phyloP scores from a whole-genome alignment of 2,888 invertebrate species.

The Ormyrus rosae region DNA sequence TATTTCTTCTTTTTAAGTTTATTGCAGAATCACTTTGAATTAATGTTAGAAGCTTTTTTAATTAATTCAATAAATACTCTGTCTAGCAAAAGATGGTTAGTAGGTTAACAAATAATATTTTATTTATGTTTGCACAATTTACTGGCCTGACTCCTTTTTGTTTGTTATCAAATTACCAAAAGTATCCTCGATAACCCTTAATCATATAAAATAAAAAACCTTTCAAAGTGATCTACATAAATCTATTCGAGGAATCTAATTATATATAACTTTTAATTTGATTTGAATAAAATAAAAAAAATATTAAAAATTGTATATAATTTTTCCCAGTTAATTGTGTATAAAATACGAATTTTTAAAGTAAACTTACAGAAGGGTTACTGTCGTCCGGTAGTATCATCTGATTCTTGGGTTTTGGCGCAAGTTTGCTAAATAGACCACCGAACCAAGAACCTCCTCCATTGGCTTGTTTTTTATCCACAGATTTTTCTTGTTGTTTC shows the following conservation, averaged over 20 bases:
- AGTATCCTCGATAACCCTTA: slow-evolving; percentile 71
- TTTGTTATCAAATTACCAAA: slow-evolving; percentile 68
- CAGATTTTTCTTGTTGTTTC: slow-evolving; percentile 62
- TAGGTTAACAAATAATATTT: slow-evolving; percentile 30
- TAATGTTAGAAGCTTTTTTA: slow-evolving; percentile 10
- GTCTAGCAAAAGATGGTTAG: slow-evolving; percentile 28
- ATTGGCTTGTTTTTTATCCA: slow-evolving; percentile 72
- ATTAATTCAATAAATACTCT: slow-evolving; percentile 31
- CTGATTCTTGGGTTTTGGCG: slow-evolving; percentile 92
- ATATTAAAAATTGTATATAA: slow-evolving; percentile 16
- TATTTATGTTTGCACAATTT: slow-evolving; percentile 49
- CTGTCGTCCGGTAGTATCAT: slow-evolving; percentile 97
- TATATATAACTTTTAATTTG: slow-evolving; percentile 20
- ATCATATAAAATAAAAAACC: slow-evolving; percentile 68
- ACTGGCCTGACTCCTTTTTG: slow-evolving; percentile 67
- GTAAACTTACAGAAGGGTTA: slow-evolving; percentile 86
- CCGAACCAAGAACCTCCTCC: slow-evolving; percentile 86
- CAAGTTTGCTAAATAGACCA: slow-evolving; percentile 89
- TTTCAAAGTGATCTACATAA: slow-evolving; percentile 53
- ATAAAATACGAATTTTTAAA: background rate
- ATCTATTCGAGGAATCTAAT: background rate
- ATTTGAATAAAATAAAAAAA: background rate
- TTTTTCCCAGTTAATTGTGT: background rate
- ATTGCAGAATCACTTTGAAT: background rate
- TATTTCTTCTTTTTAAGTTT: background rate